Evolutionary conservation across 2,113 vertebrate species (phyloP).

Genomic region (Monopterus albus): DNA sequence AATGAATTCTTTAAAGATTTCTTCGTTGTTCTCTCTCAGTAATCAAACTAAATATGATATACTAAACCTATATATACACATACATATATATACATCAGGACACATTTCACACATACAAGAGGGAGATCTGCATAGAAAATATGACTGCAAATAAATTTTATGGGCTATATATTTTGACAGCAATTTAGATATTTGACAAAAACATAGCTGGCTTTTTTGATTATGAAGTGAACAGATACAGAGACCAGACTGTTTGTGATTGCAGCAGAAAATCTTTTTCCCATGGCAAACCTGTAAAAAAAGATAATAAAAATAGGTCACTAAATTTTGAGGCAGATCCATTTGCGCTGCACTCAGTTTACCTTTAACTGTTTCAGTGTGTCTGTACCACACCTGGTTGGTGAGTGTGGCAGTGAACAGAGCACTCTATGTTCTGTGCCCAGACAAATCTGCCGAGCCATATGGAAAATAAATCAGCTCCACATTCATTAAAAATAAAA

Average conservation of each 20-base stretch:
- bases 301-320: slow-evolving; percentile 22
- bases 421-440: slow-evolving; percentile 66
- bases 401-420: slow-evolving; percentile 67
- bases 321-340: slow-evolving; percentile 53
- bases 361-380: slow-evolving; percentile 74
- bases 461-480: slow-evolving; percentile 79
- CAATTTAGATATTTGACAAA: slow-evolving; percentile 36
- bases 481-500: slow-evolving; percentile 79
- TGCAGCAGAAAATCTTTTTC: slow-evolving; percentile 39
- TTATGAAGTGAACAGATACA: slow-evolving; percentile 38
- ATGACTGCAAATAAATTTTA: slow-evolving; percentile 12
- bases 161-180: slow-evolving; percentile 32
- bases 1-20: neutral
- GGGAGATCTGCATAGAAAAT: neutral
- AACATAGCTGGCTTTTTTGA: slow-evolving; percentile 9
- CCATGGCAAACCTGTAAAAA: slow-evolving; percentile 42
- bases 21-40: neutral
- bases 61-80: neutral
- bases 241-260: slow-evolving; percentile 57
- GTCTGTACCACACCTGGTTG: slow-evolving; percentile 76
- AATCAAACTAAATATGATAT: too few relatives aligned
- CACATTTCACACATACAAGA: slow-evolving; percentile 3
- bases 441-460: slow-evolving; percentile 71
- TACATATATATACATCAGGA: neutral
- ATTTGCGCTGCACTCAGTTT: slow-evolving; percentile 64